Base-by-base conservation (phyloP, 2,113 vertebrate species). In the Etheostoma spectabile region DNA sequence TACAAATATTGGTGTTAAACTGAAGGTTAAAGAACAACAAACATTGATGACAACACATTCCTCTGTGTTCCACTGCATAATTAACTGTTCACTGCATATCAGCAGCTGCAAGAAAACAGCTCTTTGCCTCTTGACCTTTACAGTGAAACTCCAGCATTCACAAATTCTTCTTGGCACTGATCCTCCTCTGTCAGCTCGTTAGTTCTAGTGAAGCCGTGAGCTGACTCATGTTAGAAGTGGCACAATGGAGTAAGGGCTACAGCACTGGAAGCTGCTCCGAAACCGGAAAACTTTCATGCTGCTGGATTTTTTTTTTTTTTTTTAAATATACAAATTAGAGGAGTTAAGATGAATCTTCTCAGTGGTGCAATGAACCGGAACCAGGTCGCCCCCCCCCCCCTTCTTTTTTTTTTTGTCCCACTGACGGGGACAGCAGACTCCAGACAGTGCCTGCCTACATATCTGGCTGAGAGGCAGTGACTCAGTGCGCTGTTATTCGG, bases 401-500 rank as follows among this genome's bases (percentile, higher is more conserved):
- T 5, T 21, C 4, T 8, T 19, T 30, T 24, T 38, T 67, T 77
- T 69, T 24, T 22, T 71, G 57, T 51, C 63, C 63, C 19, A 19
- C 49, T 67, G 75, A 81, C 10, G 42, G 80, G 63, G 42, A 82
- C 45, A 60, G 77, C 79, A 74, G 81, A 83, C 86, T 85, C 67
- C 81, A 89, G 83, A 91, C 92, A 89, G 85, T 33, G 84, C 42
- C 45, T 55, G 86, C 77, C 77, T 86, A 78, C 82, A 87, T 77
- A 77, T 82, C 80, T 77, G 85, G 51, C 85, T 72, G 82, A 89
- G 86, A 85, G 85, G 89, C 87, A 85, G 79, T 92, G 92, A 93
- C 79, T 94, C 93, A 91, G 82, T 87, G 87, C n/a, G 72, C 71
- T 86, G 88, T 90, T 91, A 91, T 90, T 88, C 85, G 87, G 85